Base-by-base conservation (phyloP, 2,113 vertebrate genomes). In the Calypte anna region DNA sequence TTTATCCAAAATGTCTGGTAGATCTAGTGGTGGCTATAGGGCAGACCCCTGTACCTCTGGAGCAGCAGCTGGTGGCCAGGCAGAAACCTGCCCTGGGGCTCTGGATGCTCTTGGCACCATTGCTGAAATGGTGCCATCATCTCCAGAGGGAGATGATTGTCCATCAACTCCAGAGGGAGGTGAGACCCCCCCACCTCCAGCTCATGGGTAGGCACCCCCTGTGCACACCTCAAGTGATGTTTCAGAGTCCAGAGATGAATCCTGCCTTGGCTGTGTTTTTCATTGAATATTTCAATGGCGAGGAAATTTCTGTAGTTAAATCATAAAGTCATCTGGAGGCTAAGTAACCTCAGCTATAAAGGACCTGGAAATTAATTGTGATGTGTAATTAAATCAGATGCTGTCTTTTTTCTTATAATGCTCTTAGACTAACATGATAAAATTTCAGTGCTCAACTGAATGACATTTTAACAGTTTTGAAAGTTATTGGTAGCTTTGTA, bases 41-140 rank as follows among this genome's bases (percentile, higher is more conserved):
- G n/a, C 57, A 64, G 22, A 7, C 2, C 21, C 5, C 6, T 22
- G 44, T 4, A 5, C 38, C 22, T 1, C 33, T 61, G 61, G 78
- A 38, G 48, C 28, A 76, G 68, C 28, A 76, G 62, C 21, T 72
- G 57, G 38, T 55, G 44, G 43, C 50, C 3, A 10, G 44, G 40
- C 18, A 44, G 62, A 31, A 82, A 53, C 18, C 6, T 38, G 33
- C 57, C 13, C 15, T 43, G 20, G 68, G 59, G 54, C 40, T 90
- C n/a, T 0, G 0, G 61, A 57, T 2, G 6, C 22, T 44, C 2
- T 22, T 4, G 3, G 5, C 10, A 0, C 1, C 2, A 1, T 24
- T 53, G 82, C 28, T 24, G 84, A 91, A 82, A 30, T 68, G 31
- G n/a, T n/a, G 68, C 11, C 72, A n/a, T 30, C 16, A 18, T 12